These are phyloP conservation scores for Bombus terrestris DNA, from an alignment of 1,140 invertebrate genomes.

Conservation along the genomic window DNA sequence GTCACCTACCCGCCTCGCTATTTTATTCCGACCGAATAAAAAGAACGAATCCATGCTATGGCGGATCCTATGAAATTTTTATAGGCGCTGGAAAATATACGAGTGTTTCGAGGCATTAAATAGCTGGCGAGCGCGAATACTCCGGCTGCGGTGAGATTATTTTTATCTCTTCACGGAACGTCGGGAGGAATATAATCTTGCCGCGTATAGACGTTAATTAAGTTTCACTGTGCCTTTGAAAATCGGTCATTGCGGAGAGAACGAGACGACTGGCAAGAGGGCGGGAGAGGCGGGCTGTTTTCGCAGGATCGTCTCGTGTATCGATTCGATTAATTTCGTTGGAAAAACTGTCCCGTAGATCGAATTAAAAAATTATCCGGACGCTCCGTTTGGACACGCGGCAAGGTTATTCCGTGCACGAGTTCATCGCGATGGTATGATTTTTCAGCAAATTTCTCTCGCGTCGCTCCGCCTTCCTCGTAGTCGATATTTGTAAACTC, in stretches of 20 bases:
- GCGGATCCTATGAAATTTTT: conserved; percentile 21
- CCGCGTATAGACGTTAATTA: conserved; percentile 30
- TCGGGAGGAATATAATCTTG: neutral
- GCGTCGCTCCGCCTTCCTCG: neutral
- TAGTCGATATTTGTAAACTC: conserved; percentile 54
- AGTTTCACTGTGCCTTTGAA: conserved; percentile 17
- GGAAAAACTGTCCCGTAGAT: neutral
- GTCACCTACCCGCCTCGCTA: conserved; percentile 30
- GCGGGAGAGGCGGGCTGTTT: accelerated
- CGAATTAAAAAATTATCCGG: conserved; percentile 33
- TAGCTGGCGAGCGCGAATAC: neutral
- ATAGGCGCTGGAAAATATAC: neutral
- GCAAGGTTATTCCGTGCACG: conserved; percentile 32
- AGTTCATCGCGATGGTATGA: conserved; percentile 1
- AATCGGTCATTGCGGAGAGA: neutral
- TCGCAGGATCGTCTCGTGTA: neutral
- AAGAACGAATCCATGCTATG: neutral
- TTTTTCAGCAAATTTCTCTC: conserved; percentile 48
- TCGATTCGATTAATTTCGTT: conserved; percentile 3
- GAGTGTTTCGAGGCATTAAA: conserved; percentile 22
- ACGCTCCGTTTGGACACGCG: neutral
- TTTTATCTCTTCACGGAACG: conserved; percentile 6
- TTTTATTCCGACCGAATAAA: conserved; percentile 18
- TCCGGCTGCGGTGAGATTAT: conserved; percentile 18
- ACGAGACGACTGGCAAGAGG: no score